Percentiles rank a stretch among this genome's conserved stretches.
phyloP scores from a whole-genome alignment of 2,113 vertebrate species.

The Heterochromis multidens region DNA sequence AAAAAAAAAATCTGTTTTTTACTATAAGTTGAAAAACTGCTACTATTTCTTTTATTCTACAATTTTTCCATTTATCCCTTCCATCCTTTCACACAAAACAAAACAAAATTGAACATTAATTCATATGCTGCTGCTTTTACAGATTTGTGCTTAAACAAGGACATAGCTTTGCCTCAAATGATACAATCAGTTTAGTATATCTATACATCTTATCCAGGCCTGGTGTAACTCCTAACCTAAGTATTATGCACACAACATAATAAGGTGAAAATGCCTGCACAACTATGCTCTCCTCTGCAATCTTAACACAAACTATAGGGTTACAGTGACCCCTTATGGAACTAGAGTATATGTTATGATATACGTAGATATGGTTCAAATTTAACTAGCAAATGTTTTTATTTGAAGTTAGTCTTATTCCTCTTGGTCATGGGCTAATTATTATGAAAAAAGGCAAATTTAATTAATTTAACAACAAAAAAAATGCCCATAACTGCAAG shows the following conservation, averaged over 20 bases:
- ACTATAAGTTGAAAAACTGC: neutral
- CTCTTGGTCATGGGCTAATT: too few species aligned
- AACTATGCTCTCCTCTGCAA: neutral
- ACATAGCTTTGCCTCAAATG: neutral
- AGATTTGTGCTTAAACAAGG: neutral
- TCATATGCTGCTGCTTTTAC: neutral
- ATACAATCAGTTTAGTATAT: neutral
- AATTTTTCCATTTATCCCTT: neutral
- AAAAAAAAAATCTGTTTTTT: neutral
- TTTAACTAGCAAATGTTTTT: too few species aligned
- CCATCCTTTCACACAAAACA: too few species aligned
- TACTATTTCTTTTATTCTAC: neutral
- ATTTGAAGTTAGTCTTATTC: too few species aligned
- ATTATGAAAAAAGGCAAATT: neutral
- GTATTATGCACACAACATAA: neutral
- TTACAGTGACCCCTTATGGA: slow-evolving; percentile 67
- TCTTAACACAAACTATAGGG: neutral
- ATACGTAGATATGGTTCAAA: neutral
- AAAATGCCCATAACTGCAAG: neutral
- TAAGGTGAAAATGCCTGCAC: neutral
- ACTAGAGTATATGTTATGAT: neutral
- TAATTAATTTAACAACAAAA: neutral
- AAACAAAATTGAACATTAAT: neutral
- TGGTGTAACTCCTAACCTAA: neutral
- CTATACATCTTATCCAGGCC: neutral